Conservation (phyloP, 2,888 invertebrate species). For the Steromphala cineraria region DNA sequence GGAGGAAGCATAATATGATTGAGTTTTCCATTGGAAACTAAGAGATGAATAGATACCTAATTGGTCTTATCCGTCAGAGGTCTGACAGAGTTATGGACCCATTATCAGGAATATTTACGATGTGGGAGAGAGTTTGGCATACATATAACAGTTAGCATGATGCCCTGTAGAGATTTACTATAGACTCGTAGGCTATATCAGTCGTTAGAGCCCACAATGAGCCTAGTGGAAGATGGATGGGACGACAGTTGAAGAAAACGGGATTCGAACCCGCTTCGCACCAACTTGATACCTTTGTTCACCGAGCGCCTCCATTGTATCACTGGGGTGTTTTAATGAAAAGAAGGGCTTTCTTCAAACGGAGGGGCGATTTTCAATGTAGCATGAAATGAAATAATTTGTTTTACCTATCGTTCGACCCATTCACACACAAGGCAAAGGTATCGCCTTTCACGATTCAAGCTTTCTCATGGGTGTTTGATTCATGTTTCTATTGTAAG, state of each 20-base stretch:
- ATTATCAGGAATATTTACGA: neutral
- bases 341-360: neutral
- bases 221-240: neutral
- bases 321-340: neutral
- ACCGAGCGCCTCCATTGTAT: neutral
- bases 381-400: conserved; percentile 10
- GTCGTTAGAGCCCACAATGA: neutral
- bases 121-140: neutral
- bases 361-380: neutral
- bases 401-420: neutral
- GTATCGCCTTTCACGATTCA: neutral
- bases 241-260: neutral
- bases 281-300: neutral
- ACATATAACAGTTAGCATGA: neutral
- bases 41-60: neutral
- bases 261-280: neutral
- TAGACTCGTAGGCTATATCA: neutral
- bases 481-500: neutral
- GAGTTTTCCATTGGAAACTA: too few species aligned
- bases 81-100: neutral
- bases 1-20: too few species aligned
- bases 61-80: neutral
- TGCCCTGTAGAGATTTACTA: neutral
- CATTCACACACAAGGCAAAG: neutral
- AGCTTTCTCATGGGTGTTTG: conserved; percentile 3